phyloP scores from a whole-genome alignment of 1,140 invertebrate genomes.

The Procambarus virginalis region DNA sequence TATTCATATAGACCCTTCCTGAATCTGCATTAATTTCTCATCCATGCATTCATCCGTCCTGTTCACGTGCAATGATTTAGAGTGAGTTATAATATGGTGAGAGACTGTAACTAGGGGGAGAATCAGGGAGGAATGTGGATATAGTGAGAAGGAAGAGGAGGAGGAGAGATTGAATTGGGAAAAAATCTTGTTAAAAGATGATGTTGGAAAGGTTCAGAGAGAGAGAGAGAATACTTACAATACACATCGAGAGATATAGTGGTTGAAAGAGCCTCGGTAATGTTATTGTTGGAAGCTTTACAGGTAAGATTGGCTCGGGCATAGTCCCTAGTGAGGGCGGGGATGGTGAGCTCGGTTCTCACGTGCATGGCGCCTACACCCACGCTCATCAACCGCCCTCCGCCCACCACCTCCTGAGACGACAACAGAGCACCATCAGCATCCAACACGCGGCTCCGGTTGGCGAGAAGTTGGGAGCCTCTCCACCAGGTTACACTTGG shows the following conservation, averaged over 20 bases:
- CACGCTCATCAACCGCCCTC: not conserved
- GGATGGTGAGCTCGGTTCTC: slow-evolving; percentile 79
- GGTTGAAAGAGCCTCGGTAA: slow-evolving; percentile 84
- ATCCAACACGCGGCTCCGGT: slow-evolving; percentile 35
- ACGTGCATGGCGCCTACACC: slow-evolving; percentile 7
- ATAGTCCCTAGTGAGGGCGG: slow-evolving; percentile 83
- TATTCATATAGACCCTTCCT: no score
- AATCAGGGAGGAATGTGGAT: not conserved
- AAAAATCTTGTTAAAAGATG: not conserved
- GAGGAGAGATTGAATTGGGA: not conserved
- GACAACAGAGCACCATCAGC: slow-evolving; percentile 11
- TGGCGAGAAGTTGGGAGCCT: slow-evolving; percentile 27
- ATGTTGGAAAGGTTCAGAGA: not conserved
- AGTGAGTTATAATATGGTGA: no score
- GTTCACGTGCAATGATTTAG: no score
- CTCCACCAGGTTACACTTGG: slow-evolving; percentile 51
- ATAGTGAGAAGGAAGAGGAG: not conserved
- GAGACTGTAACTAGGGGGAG: not conserved
- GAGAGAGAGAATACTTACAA: slow-evolving; percentile 79
- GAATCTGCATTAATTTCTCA: no score
- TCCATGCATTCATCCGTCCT: no score
- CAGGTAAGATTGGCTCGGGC: slow-evolving; percentile 88
- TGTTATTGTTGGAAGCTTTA: slow-evolving; percentile 87
- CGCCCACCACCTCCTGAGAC: not conserved
- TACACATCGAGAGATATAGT: slow-evolving; percentile 91